These are phyloP conservation scores for Glaucopsyche alexis DNA, from an alignment of 2,888 invertebrate species.

Conservation along the genomic window DNA sequence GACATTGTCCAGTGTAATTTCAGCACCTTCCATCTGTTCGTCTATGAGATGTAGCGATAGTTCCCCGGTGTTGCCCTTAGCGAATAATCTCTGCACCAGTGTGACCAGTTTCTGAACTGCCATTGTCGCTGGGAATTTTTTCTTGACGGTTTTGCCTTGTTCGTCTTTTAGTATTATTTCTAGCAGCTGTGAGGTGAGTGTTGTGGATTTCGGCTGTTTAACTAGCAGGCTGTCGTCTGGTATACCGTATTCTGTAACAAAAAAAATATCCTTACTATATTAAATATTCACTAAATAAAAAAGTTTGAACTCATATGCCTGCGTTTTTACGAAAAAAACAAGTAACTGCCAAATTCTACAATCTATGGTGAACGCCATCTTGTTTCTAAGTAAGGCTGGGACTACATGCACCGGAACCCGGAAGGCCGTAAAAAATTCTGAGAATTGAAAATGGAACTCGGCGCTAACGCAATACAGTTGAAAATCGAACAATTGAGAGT, in stretches of 20 bases:
- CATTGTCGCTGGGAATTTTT: slow-evolving; percentile 88
- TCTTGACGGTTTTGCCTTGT: slow-evolving; percentile 81
- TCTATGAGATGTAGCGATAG: slow-evolving; percentile 77
- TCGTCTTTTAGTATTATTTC: slow-evolving; percentile 76
- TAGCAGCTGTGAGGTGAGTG: slow-evolving; percentile 85
- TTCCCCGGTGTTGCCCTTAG: slow-evolving; percentile 60
- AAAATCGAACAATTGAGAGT: no score
- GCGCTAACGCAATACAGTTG: no score
- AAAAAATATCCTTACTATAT: neutral
- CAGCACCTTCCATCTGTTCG: slow-evolving; percentile 80
- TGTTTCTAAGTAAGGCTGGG: no score
- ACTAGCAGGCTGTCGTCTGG: slow-evolving; percentile 87
- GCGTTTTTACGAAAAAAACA: no score
- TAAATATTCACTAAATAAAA: no score
- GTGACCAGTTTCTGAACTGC: slow-evolving; percentile 90
- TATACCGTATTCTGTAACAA: slow-evolving; percentile 86
- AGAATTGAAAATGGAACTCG: no score
- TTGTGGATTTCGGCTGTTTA: slow-evolving; percentile 71
- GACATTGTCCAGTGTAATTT: slow-evolving; percentile 88
- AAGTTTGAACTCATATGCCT: no score
- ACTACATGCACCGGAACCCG: no score
- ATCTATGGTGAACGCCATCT: no score
- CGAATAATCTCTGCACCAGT: slow-evolving; percentile 87
- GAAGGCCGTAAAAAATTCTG: no score
- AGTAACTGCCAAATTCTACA: no score